Evolutionary conservation across 2,888 invertebrate genomes (phyloP), one percentile per base, ranked within the genome.

Genomic region (Malthinus flaveolus): DNA sequence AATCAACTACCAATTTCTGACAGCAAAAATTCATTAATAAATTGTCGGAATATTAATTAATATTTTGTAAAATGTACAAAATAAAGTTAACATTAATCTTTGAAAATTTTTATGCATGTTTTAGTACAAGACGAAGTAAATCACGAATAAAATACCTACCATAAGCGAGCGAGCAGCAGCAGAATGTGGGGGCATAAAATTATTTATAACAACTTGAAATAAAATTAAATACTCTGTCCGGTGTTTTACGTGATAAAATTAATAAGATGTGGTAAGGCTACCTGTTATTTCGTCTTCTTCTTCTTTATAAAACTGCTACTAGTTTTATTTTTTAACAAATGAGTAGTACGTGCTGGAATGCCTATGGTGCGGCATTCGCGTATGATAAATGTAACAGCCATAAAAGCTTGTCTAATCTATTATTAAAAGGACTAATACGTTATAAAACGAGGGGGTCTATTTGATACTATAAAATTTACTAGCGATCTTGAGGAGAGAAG

Each of bases 171-270:
- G 5, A 23, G 23, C 23, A 23, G n/a, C n/a, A 23, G 23, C 23
- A 23, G 62, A 55, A 57, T 56, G 52, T 56, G 64, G 23, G 23
- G 62, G 56, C 66, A 62, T 62, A 63, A 48, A 65, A 66, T 64
- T 65, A 65, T 65, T 64, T 64, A 61, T 53, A 56, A 57, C 53
- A 56, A 61, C 49, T 58, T 56, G 56, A 31, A 23, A 65, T 57
- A 63, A 61, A 65, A 71, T 71, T 71, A 71, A 71, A 64, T 61
- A 67, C 63, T 59, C 66, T 68, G 73, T 71, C 71, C 57, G 56
- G 59, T 61, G 61, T 63, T 65, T 67, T 66, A 71, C 66, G 66
- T 69, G 70, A 69, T 71, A 68, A 68, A 67, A 72, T 72, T 72
- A 71, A 71, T 72, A 71, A 69, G 45, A 65, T 62, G 62, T 50